Evolutionary conservation across 1,140 invertebrate genomes (phyloP).

Genomic region (Drosophila gunungcola): DNA sequence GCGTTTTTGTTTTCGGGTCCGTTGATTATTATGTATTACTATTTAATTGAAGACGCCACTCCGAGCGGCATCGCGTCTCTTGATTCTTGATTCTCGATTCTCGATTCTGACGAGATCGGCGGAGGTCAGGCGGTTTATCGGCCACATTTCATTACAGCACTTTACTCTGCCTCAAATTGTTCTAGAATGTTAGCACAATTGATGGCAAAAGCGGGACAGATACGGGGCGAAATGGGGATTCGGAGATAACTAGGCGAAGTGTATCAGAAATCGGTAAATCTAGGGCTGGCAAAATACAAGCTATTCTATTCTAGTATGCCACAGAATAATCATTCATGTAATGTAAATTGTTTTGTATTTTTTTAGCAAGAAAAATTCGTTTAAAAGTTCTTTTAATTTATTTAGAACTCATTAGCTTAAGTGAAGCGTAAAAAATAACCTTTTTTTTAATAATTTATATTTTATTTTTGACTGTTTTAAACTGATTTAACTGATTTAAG

Average conservation of each 20-base stretch:
- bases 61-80: conserved; percentile 21
- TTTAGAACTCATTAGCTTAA: too few species aligned
- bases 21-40: conserved; percentile 77
- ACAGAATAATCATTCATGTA: too few species aligned
- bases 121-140: conserved; percentile 71
- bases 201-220: conserved; percentile 21
- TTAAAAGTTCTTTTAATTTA: too few species aligned
- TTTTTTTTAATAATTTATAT: too few species aligned
- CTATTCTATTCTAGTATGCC: too few species aligned
- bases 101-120: conserved; percentile 11
- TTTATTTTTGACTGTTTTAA: too few species aligned
- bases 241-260: too few species aligned
- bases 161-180: conserved; percentile 40
- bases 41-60: conserved; percentile 69
- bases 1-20: conserved; percentile 18
- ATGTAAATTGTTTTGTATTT: too few species aligned
- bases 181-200: conserved; percentile 55
- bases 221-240: not conserved
- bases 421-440: too few species aligned
- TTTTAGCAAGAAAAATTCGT: too few species aligned
- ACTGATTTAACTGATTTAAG: too few species aligned
- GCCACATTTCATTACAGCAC: conserved; percentile 24
- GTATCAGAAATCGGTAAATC: not conserved
- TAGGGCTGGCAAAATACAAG: not conserved
- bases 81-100: conserved; percentile 7